These are phyloP conservation scores for Boloria selene DNA, from an alignment of 2,888 invertebrate species.

Conservation along the genomic window DNA sequence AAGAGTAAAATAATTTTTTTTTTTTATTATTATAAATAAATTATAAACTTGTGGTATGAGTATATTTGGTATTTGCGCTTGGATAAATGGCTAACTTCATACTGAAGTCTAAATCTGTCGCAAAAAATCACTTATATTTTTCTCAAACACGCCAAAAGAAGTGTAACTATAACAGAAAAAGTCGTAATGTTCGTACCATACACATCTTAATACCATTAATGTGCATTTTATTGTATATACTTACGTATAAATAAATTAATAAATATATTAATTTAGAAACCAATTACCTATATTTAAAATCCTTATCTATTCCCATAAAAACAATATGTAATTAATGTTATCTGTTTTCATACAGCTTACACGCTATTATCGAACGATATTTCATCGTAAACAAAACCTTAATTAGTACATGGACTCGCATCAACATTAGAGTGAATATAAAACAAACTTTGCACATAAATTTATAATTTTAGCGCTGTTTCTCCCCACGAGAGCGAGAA, in stretches of 20 bases:
- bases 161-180: no score
- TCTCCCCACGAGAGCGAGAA: constrained; percentile 39
- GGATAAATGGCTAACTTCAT: no score
- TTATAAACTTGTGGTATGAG: no score
- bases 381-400: constrained; percentile 37
- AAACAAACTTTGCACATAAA: constrained; percentile 45
- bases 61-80: no score
- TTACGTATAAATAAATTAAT: not conserved
- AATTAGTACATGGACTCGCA: constrained; percentile 41
- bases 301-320: not conserved
- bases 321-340: constrained; percentile 18
- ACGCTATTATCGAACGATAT: constrained; percentile 33
- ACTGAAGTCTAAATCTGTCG: no score
- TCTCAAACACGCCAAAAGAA: no score
- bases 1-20: no score
- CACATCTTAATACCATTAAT: not conserved
- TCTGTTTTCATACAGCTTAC: constrained; percentile 21
- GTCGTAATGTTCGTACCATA: not conserved
- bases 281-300: not conserved
- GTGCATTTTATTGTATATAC: not conserved
- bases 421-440: constrained; percentile 42
- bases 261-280: not conserved
- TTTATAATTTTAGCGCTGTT: constrained; percentile 43
- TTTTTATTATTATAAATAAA: no score
- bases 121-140: no score